Conservation (phyloP, 92 coral and sea anemone species). For the Umimayanthus kanabou region DNA sequence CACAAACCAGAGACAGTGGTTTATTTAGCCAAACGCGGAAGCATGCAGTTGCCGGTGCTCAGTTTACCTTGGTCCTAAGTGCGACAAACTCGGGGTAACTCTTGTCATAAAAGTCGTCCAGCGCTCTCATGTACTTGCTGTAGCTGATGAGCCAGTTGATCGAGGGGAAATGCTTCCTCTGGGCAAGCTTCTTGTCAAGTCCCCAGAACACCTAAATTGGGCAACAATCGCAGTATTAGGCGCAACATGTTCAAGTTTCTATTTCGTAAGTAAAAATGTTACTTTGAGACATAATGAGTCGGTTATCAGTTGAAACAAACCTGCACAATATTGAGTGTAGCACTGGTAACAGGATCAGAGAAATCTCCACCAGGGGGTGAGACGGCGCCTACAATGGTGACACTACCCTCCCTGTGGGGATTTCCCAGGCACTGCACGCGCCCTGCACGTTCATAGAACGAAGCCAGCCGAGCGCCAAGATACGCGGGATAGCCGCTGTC, state of each 20-base stretch:
- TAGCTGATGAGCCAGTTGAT: conserved; percentile 99
- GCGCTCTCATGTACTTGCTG: conserved; percentile 97
- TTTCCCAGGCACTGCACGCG: conserved; percentile 96
- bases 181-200: conserved; percentile 97
- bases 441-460: conserved; percentile 99
- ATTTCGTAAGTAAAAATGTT: no score
- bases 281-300: no score
- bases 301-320: conserved; percentile 38
- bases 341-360: conserved; percentile 99
- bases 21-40: not conserved
- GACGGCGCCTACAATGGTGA: conserved; percentile 98
- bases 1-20: not conserved
- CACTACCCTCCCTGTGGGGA: conserved; percentile 99
- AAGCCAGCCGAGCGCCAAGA: conserved; percentile 99
- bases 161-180: conserved; percentile 97
- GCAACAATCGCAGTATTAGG: not conserved
- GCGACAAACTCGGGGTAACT: conserved; percentile 91
- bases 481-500: conserved; percentile 99
- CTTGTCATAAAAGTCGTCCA: conserved; percentile 96
- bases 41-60: no score
- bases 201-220: conserved; percentile 94
- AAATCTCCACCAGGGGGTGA: conserved; percentile 99
- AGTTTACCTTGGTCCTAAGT: conserved; percentile 85
- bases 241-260: no score
- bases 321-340: conserved; percentile 98